These are phyloP conservation scores for Babylonia areolata DNA, from an alignment of 1,140 invertebrate genomes.

Conservation along the genomic window DNA sequence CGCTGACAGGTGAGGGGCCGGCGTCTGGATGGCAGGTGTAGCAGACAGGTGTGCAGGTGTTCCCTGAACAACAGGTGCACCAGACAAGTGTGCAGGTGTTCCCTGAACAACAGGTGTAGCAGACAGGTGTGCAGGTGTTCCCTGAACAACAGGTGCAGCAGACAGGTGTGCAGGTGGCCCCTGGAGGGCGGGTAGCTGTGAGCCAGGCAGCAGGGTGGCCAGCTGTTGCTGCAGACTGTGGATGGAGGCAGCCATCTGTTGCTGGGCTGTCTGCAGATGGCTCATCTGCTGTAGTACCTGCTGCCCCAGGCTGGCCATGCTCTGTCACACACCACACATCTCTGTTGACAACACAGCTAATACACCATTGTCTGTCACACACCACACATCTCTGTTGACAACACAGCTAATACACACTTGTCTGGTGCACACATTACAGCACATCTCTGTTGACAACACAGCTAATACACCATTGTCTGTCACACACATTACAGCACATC, in stretches of 20 bases:
- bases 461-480: too few species aligned
- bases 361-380: too few species aligned
- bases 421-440: too few species aligned
- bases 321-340: slow-evolving; percentile 23
- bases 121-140: neutral
- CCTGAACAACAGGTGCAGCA: neutral
- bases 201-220: neutral
- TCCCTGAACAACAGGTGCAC: neutral
- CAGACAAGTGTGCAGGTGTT: neutral
- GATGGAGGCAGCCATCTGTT: slow-evolving; percentile 26
- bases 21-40: neutral
- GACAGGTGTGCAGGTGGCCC: too few species aligned
- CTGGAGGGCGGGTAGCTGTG: neutral
- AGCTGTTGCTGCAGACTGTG: slow-evolving; percentile 38
- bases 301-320: slow-evolving; percentile 24
- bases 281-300: slow-evolving; percentile 32
- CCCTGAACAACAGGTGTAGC: neutral
- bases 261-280: slow-evolving; percentile 20
- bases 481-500: too few species aligned
- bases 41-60: neutral
- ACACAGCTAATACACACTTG: too few species aligned
- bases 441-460: too few species aligned
- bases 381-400: too few species aligned
- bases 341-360: too few species aligned
- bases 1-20: neutral